Evolutionary conservation across 2,113 vertebrate genomes (phyloP), one percentile per base, ranked within the genome.

Genomic region (Cairina moschata): DNA sequence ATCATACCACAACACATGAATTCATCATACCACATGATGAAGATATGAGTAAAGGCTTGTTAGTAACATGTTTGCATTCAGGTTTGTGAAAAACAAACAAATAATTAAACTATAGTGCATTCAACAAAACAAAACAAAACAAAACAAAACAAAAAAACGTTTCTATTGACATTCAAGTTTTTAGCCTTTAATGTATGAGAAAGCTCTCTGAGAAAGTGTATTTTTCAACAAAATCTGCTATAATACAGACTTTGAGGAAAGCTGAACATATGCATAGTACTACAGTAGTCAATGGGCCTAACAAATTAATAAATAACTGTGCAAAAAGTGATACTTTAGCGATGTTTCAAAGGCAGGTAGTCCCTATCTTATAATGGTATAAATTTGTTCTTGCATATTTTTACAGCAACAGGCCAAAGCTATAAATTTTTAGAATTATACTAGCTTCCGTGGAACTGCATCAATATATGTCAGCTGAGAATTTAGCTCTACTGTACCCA

Each of bases 171-270:
- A 32, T 86, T 83, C 3, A 83, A 12, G 38, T 88, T 11, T 86
- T 3, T 22, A 18, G 28, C 22, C 23, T 18, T 76, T 80, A 29
- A 32, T 29, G 25, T 2, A 58, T 4, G 36, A 50, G 28, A 56
- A 60, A 86, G 4, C 6, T 75, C 72, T 11, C 23, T 88, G 50
- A 82, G 20, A 68, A 11, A 65, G 4, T 36, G 5, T 44, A 22
- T 77, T 80, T 91, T 89, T 88, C 79, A 80, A 66, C 56, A 89
- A 92, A 95, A 88, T 66, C 58, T 86, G 36, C 17, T 76, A 26
- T 75, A 88, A 84, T 60, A 56, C 40, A 79, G 74, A 83, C 65
- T 91, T 94, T 18, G 8, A 91, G 23, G 79, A 91, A 91, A 74
- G 50, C 20, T 54, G 26, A 91, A 38, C 31, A 34, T 68, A 50